Conservation (phyloP, 2,113 vertebrate genomes). For the Megatriorchis doriae region DNA sequence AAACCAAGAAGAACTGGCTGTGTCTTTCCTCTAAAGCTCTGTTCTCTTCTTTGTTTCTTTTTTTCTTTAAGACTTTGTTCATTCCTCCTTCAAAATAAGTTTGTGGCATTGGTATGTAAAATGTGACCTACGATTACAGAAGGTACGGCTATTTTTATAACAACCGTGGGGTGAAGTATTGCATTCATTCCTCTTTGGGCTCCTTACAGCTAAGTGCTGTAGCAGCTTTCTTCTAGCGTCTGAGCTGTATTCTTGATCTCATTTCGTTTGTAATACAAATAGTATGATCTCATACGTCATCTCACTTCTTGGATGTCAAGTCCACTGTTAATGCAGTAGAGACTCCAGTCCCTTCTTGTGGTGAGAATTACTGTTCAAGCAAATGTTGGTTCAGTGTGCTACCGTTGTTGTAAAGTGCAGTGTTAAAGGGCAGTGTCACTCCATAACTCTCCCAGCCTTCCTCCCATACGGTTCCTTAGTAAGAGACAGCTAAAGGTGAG, state of each 20-base stretch:
- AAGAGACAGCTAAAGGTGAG: neutral
- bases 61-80: neutral
- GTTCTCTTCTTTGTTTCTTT: slow-evolving; percentile 9
- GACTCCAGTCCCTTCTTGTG: neutral
- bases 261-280: neutral
- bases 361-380: neutral
- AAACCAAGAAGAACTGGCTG: slow-evolving; percentile 66
- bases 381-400: fast-evolving
- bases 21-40: slow-evolving; percentile 34
- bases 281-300: neutral
- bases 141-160: neutral
- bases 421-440: neutral
- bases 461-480: fast-evolving
- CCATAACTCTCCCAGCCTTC: neutral
- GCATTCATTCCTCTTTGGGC: neutral
- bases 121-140: neutral
- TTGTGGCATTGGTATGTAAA: slow-evolving; percentile 35
- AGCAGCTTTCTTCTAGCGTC: neutral
- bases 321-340: neutral
- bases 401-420: fast-evolving
- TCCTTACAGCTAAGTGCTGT: neutral
- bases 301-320: neutral
- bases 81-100: neutral
- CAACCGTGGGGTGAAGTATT: neutral
- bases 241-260: neutral